Evolutionary conservation across 2,888 invertebrate species (phyloP).

Genomic region (Lycia hirtaria): DNA sequence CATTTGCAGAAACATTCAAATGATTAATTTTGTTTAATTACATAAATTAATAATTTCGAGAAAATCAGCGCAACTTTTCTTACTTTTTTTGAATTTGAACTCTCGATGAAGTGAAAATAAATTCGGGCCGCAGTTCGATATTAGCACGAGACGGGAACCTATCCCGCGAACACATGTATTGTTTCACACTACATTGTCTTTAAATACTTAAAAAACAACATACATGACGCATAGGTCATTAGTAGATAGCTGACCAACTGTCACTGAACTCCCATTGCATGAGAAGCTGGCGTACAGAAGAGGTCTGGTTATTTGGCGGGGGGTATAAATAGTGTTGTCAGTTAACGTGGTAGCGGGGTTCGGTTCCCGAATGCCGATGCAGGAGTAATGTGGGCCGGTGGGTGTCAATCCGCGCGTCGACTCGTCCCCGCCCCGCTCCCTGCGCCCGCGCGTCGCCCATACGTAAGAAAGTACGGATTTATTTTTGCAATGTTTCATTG

Average conservation of each 20-base stretch:
- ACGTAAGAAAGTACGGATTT: slow-evolving; percentile 12
- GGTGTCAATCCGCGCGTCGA: slow-evolving; percentile 63
- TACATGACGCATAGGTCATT: slow-evolving; percentile 70
- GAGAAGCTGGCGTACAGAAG: slow-evolving; percentile 46
- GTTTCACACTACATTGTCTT: slow-evolving; percentile 57
- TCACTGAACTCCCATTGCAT: slow-evolving; percentile 40
- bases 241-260: slow-evolving; percentile 53
- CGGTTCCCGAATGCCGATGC: slow-evolving; percentile 77
- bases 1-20: no score
- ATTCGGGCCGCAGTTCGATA: slow-evolving; percentile 4
- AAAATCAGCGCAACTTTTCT: no score
- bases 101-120: neutral
- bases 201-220: slow-evolving; percentile 59
- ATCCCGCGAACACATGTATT: slow-evolving; percentile 46
- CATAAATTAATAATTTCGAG: no score
- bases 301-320: slow-evolving; percentile 53
- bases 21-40: no score
- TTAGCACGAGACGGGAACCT: slow-evolving; percentile 23
- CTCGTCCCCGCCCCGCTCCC: slow-evolving; percentile 22
- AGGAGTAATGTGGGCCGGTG: slow-evolving; percentile 70
- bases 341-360: slow-evolving; percentile 64
- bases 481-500: slow-evolving; percentile 18
- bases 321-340: slow-evolving; percentile 77
- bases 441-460: no score
- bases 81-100: neutral